Conservation (phyloP, 1,140 invertebrate species). For the Diuraphis noxia region DNA sequence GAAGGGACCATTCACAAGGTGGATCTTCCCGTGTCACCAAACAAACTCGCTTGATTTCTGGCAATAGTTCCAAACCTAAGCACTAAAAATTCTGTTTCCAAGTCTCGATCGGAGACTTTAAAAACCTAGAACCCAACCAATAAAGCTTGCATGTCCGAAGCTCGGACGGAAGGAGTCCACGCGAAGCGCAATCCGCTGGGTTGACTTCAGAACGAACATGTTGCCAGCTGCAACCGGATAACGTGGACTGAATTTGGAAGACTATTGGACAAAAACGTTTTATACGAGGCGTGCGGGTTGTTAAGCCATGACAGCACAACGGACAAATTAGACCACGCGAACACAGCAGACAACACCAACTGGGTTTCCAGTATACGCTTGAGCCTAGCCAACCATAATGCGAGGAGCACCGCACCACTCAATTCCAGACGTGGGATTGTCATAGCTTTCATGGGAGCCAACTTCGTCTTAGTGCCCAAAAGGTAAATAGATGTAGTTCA, state of each 20-base stretch:
- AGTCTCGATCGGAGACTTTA: neutral
- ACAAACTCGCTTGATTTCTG: neutral
- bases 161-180: neutral
- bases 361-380: too few species aligned
- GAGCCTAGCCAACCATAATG: too few species aligned
- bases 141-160: neutral
- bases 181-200: conserved; percentile 22
- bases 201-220: neutral
- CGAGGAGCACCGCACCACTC: too few species aligned
- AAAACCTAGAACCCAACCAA: neutral
- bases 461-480: too few species aligned
- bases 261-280: neutral
- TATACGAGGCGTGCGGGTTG: too few species aligned
- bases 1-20: neutral
- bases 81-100: neutral
- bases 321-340: neutral
- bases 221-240: neutral
- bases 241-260: neutral
- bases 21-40: neutral
- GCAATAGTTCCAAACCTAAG: neutral
- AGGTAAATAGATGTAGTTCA: too few species aligned
- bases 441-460: too few species aligned
- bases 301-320: too few species aligned
- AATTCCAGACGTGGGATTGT: too few species aligned
- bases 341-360: too few species aligned